Percentiles rank a stretch among this genome's conserved stretches.
Conservation (phyloP, 2,113 vertebrate genomes). For the Pelobates fuscus region DNA sequence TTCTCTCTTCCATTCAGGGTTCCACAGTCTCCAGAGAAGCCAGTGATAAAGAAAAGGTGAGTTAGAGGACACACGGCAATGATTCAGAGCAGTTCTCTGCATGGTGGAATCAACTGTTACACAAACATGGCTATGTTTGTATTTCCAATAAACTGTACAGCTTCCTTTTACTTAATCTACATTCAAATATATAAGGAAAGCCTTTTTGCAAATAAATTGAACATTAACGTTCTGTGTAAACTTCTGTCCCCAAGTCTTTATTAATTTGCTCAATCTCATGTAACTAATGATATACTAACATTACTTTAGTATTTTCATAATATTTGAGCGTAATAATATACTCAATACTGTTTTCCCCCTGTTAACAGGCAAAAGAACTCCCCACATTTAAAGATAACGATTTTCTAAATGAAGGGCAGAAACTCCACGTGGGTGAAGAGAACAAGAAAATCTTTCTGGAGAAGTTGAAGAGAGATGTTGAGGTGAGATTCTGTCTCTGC, state of each 20-base stretch:
- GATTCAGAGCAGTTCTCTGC: background rate
- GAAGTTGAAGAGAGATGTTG: slow-evolving; percentile 89
- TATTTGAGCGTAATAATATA: no score
- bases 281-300: no score
- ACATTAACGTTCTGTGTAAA: background rate
- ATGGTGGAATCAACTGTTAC: background rate
- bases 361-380: slow-evolving; percentile 87
- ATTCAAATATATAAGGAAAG: no score
- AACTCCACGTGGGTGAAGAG: slow-evolving; percentile 89
- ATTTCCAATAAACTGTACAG: background rate
- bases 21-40: slow-evolving; percentile 94
- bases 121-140: background rate
- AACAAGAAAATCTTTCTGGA: slow-evolving; percentile 93
- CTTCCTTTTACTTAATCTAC: no score
- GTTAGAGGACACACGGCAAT: no score
- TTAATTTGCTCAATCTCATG: slow-evolving; percentile 3
- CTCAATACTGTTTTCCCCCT: no score
- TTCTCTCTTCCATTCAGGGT: slow-evolving; percentile 72
- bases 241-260: background rate
- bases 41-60: slow-evolving; percentile 93
- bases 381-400: slow-evolving; percentile 96
- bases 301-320: no score
- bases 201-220: no score
- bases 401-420: slow-evolving; percentile 93
- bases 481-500: slow-evolving; percentile 70